Evolutionary conservation across 2,113 vertebrate genomes (phyloP).

Genomic region (Orthonyx spaldingii): DNA sequence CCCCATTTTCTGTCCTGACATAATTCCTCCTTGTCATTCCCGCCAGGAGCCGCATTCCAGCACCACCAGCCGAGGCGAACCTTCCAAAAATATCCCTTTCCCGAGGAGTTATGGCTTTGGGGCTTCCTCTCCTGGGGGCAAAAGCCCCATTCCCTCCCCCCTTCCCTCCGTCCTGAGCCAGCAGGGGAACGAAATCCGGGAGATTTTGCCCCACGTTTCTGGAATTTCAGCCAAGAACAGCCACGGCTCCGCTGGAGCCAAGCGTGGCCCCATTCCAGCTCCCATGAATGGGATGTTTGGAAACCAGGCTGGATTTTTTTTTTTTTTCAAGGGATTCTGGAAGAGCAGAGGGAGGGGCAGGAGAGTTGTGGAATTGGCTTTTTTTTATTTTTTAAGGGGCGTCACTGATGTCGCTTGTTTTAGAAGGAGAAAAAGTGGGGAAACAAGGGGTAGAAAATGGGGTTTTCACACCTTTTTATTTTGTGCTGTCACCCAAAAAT

Average conservation of each 20-base stretch:
- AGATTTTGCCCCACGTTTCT: neutral
- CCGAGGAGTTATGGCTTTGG: neutral
- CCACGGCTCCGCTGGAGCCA: neutral
- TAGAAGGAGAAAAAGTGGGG: neutral
- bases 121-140: neutral
- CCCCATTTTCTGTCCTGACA: neutral
- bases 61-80: neutral
- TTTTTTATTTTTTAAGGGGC: neutral
- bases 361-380: neutral
- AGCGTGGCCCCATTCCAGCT: neutral
- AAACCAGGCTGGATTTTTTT: neutral
- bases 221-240: constrained; percentile 25
- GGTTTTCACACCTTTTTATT: neutral
- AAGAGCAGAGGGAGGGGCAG: neutral
- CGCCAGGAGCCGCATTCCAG: constrained; percentile 9
- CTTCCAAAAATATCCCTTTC: constrained; percentile 10
- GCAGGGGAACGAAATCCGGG: neutral
- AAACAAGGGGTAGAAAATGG: neutral
- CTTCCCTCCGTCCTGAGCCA: neutral
- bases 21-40: constrained; percentile 28
- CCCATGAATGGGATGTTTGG: constrained; percentile 8
- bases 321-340: neutral
- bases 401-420: neutral
- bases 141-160: neutral
- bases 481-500: no score